Conservation (phyloP, 2,113 vertebrate species). For the Arizona elegans region DNA sequence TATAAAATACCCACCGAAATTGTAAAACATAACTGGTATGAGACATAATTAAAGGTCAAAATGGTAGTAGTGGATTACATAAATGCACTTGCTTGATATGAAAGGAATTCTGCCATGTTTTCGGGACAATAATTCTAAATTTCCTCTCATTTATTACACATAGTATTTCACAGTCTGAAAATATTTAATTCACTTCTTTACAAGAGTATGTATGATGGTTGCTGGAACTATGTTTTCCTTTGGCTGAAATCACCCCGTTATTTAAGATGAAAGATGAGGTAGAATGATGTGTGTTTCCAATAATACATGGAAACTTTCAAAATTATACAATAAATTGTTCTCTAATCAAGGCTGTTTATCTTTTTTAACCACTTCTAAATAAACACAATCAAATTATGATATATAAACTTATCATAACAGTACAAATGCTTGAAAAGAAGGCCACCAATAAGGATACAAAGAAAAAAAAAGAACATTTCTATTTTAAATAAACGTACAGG, state of each 20-base stretch:
- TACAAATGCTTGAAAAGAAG: neutral
- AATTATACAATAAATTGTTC: neutral
- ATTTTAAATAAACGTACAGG: neutral
- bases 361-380: conserved; percentile 4
- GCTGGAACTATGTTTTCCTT: neutral
- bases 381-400: neutral
- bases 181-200: conserved; percentile 23
- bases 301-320: neutral
- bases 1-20: neutral
- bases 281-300: conserved; percentile 2
- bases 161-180: conserved; percentile 13
- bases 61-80: neutral
- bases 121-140: neutral
- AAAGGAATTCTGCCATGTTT: neutral
- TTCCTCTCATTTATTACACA: neutral
- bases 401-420: neutral
- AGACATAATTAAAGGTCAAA: neutral
- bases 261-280: conserved; percentile 16
- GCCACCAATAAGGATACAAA: neutral
- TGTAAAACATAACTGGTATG: neutral
- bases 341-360: neutral
- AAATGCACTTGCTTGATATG: neutral
- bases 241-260: neutral
- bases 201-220: neutral
- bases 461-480: neutral